A percentile compares a stretch with the other conserved stretches of the same genome.
Conservation (phyloP, 2,797 vertebrate genomes). For the Streptopelia turtur region DNA sequence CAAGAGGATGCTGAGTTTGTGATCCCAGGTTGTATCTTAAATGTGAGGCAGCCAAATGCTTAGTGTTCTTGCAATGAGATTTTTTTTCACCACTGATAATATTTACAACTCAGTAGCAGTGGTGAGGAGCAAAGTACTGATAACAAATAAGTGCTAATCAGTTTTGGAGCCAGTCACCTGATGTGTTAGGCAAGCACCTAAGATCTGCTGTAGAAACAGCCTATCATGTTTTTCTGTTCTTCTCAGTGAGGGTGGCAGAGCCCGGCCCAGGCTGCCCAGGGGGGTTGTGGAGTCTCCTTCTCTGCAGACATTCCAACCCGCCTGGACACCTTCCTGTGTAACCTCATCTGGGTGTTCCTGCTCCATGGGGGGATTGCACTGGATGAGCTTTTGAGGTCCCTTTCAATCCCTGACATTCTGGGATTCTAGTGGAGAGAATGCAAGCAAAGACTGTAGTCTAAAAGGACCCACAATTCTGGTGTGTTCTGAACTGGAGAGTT, state of each 20-base stretch:
- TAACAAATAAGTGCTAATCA: neutral
- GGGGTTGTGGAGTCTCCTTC: too few species aligned
- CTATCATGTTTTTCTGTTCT: neutral
- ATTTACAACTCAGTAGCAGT: neutral
- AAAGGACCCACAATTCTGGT: neutral
- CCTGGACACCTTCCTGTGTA: too few species aligned
- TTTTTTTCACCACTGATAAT: neutral
- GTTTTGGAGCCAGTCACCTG: neutral
- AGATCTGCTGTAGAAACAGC: neutral
- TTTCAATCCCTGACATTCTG: too few species aligned
- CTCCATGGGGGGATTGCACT: too few species aligned
- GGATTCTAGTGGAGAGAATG: neutral
- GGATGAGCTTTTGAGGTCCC: too few species aligned
- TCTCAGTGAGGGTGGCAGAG: too few species aligned
- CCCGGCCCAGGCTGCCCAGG: too few species aligned
- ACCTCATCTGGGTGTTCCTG: too few species aligned
- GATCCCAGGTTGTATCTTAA: neutral
- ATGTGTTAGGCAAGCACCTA: neutral
- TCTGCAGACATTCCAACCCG: too few species aligned
- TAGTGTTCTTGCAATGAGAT: neutral
- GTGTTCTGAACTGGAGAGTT: neutral
- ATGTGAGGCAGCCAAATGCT: neutral
- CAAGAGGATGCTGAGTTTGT: neutral
- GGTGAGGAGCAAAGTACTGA: neutral
- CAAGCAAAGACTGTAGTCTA: neutral